Conservation (phyloP, 2,888 invertebrate species). For the Rotaria macrura region DNA sequence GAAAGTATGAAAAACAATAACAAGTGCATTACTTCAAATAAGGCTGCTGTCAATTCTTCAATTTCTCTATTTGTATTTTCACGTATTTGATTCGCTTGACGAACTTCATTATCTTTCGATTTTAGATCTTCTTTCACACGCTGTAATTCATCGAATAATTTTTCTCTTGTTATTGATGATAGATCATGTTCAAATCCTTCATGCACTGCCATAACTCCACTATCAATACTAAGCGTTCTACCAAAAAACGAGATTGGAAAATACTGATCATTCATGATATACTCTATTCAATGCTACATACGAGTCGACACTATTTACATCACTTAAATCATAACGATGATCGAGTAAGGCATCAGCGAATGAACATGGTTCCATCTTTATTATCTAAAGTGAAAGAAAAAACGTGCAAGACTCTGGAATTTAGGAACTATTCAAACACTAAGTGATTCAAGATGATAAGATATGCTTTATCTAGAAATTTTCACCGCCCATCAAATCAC, state of each 20-base stretch:
- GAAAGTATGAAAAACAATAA: background rate
- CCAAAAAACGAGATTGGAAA: background rate
- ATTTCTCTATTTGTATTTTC: slow-evolving; percentile 65
- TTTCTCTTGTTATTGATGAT: background rate
- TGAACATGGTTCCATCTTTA: background rate
- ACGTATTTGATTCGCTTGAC: slow-evolving; percentile 54
- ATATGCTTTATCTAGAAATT: no score
- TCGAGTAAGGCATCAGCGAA: background rate
- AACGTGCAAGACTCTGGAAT: no score
- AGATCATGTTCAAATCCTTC: background rate
- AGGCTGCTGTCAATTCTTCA: slow-evolving; percentile 66
- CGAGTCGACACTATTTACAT: background rate
- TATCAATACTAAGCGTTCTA: background rate
- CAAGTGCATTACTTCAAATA: slow-evolving; percentile 60
- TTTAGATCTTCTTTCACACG: background rate
- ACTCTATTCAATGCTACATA: background rate
- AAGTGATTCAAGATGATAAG: no score
- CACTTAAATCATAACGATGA: background rate
- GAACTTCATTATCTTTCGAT: background rate
- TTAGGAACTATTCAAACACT: no score
- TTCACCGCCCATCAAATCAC: no score
- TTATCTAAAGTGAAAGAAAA: background rate
- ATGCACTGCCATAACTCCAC: background rate
- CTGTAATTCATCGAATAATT: background rate
- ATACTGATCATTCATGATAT: background rate